Conservation (phyloP, 2,797 vertebrate species). For the Karalla daura region DNA sequence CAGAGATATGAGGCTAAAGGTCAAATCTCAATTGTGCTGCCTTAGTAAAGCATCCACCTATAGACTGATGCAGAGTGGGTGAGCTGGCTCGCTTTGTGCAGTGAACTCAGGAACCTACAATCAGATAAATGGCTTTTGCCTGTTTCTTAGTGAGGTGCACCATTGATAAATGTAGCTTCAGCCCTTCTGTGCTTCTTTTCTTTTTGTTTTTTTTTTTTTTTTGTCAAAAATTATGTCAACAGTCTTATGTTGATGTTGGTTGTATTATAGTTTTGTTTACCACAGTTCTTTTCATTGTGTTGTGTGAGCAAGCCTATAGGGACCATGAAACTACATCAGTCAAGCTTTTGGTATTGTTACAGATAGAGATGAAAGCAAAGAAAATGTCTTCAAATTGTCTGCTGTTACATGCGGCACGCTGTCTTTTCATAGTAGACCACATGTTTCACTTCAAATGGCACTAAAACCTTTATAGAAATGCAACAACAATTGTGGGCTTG, state of each 20-base stretch:
- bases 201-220: background rate
- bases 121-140: background rate
- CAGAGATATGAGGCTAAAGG: slow-evolving; percentile 6
- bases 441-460: background rate
- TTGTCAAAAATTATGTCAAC: background rate
- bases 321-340: background rate
- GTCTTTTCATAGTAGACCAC: too few relatives aligned
- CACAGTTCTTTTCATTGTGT: background rate
- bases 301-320: background rate
- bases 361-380: too few relatives aligned
- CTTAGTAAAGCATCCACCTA: background rate
- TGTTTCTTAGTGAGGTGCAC: background rate
- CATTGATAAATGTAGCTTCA: background rate
- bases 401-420: too few relatives aligned
- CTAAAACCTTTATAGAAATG: background rate
- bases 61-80: background rate
- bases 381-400: too few relatives aligned
- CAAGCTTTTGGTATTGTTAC: background rate
- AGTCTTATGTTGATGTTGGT: background rate
- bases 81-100: background rate
- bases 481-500: background rate
- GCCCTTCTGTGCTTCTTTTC: background rate
- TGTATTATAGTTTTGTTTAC: background rate
- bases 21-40: slow-evolving; percentile 1
- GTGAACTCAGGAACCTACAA: background rate